These are phyloP conservation scores for Hirtodrosophila duncani DNA, from an alignment of 2,888 invertebrate genomes.

Conservation along the genomic window DNA sequence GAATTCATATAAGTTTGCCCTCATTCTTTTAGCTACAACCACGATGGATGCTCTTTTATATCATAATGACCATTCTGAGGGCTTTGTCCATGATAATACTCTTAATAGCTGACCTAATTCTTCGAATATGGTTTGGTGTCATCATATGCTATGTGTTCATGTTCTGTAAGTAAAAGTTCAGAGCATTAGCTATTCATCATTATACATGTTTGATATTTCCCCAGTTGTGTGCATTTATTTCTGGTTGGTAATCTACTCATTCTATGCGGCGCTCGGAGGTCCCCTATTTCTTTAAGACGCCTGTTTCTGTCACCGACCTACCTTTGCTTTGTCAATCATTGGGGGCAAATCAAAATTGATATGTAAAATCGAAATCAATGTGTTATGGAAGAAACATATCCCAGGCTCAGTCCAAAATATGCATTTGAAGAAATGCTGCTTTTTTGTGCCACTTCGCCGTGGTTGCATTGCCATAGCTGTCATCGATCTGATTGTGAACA, in stretches of 20 bases:
- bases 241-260: slow-evolving; percentile 60
- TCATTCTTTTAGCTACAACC: slow-evolving; percentile 9
- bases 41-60: slow-evolving; percentile 21
- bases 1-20: too few species aligned
- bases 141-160: background rate
- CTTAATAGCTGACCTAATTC: slow-evolving; percentile 19
- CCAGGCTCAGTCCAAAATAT: background rate
- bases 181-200: too few species aligned
- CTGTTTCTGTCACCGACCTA: too few species aligned
- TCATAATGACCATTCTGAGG: slow-evolving; percentile 16
- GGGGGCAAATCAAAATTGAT: slow-evolving; percentile 8
- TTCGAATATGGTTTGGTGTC: slow-evolving; percentile 11
- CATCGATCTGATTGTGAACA: slow-evolving; percentile 18
- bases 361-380: background rate
- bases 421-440: slow-evolving; percentile 17
- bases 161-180: slow-evolving; percentile 27
- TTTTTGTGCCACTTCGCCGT: slow-evolving; percentile 19
- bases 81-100: slow-evolving; percentile 13
- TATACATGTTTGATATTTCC: too few species aligned
- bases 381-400: background rate
- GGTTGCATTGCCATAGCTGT: slow-evolving; percentile 25
- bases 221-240: slow-evolving; percentile 34
- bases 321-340: background rate
- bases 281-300: slow-evolving; percentile 48
- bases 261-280: slow-evolving; percentile 60